Conservation (phyloP, 2,113 vertebrate species). For the Uropsilus gracilis region DNA sequence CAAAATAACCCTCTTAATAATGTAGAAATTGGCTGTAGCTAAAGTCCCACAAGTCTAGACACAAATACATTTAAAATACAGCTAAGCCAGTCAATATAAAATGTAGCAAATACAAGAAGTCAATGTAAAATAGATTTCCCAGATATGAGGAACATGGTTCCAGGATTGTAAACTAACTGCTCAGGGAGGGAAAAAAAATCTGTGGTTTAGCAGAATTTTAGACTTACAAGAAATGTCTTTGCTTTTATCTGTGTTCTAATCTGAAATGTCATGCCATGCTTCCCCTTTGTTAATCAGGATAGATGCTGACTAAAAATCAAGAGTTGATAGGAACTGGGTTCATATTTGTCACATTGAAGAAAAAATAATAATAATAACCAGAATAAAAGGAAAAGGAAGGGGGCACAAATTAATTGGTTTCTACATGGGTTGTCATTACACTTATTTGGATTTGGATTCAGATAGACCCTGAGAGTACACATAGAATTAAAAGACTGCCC, state of each 20-base stretch:
- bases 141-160: conserved; percentile 70
- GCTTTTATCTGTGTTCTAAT: conserved; percentile 1
- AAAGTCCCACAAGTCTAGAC: conserved; percentile 76
- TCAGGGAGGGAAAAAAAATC: background rate
- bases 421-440: background rate
- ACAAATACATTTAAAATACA: conserved; percentile 79
- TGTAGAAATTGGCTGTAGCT: conserved; percentile 74
- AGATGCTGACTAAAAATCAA: background rate
- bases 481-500: background rate
- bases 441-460: background rate
- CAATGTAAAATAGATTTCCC: conserved; percentile 78
- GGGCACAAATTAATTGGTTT: background rate
- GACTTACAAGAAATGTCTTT: conserved; percentile 44
- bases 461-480: background rate
- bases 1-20: conserved; percentile 81
- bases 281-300: background rate
- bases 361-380: background rate
- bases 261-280: background rate
- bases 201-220: conserved; percentile 39
- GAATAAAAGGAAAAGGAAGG: background rate
- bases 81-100: conserved; percentile 74
- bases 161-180: conserved; percentile 54
- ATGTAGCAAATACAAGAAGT: conserved; percentile 74
- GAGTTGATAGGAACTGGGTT: background rate
- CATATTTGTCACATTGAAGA: background rate